Evolutionary conservation across 1,140 invertebrate species (phyloP), one percentile per base, ranked within the genome.

Genomic region (Drosophila pectinifera): DNA sequence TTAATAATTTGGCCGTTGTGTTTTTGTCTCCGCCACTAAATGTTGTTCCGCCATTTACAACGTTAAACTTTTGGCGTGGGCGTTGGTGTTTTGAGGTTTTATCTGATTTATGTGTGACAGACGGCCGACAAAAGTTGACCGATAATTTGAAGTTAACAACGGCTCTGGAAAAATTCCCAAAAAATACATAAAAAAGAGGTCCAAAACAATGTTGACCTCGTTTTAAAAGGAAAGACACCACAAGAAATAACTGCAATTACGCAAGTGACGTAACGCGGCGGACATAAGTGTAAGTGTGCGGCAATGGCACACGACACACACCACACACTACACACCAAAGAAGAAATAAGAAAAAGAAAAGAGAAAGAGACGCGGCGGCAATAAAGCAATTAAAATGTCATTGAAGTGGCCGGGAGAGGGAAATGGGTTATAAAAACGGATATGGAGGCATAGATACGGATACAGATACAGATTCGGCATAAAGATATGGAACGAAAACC

Each of bases 311-410:
- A 88, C 84, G 83, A 83, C 84, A 89, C 64, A 67, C 14, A n/a
- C n/a, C 13, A 78, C n/a, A n/a, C n/a, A n/a, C n/a, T n/a, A n/a
- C n/a, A n/a, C n/a, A n/a, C n/a, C n/a, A 49, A 59, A 62, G 39
- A 36, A 22, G 18, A 70, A 28, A 41, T 64, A 41, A 42, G 16
- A 43, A 46, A 26, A 59, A 36, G 16, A 24, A 39, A 65, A 72
- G 39, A 59, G 57, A 38, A 56, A 73, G 56, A 64, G 49, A 53
- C 18, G 49, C 49, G 36, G 43, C 49, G 73, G 78, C 82, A 88
- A 86, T 86, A 86, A 88, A 89, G 84, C 84, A 89, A 88, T 88
- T 88, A 88, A 88, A 88, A 88, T 89, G 83, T 88, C 83, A 88
- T 89, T 88, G 83, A 73, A 76, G 55, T 77, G 76, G 49, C 49